These are phyloP conservation scores for Orchesella cincta DNA, from an alignment of 1,140 invertebrate genomes.

Conservation along the genomic window DNA sequence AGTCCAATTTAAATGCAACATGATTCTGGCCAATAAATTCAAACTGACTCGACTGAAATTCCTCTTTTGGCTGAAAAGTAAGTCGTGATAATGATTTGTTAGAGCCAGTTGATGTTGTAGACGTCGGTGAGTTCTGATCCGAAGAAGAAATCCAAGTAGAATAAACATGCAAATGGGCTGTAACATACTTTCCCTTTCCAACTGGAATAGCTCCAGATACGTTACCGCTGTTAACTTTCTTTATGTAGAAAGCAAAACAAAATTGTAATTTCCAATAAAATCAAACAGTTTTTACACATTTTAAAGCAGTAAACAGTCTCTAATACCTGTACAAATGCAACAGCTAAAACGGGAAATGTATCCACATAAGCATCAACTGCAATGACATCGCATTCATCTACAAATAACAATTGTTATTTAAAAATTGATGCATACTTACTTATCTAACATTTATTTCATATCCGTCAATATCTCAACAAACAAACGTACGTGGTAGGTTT, in stretches of 20 bases:
- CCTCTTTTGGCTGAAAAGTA: conserved; percentile 26
- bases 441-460: neutral
- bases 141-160: conserved; percentile 21
- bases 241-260: neutral
- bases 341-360: conserved; percentile 40
- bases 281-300: neutral
- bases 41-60: conserved; percentile 33
- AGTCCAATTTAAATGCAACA: conserved; percentile 37
- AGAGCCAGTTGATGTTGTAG: neutral
- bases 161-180: conserved; percentile 17
- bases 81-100: neutral
- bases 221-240: conserved; percentile 1
- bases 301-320: too few species aligned
- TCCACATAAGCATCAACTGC: conserved; percentile 44
- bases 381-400: conserved; percentile 45
- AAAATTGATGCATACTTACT: too few species aligned
- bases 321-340: conserved; percentile 43
- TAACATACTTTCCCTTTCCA: conserved; percentile 17
- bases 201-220: conserved; percentile 18
- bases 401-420: too few species aligned
- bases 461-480: neutral
- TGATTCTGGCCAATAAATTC: conserved; percentile 37
- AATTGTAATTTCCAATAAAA: neutral
- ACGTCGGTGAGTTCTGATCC: conserved; percentile 30
- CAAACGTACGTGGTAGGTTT: conserved; percentile 41